phyloP scores from a whole-genome alignment of 2,113 vertebrate species.

The Dromiciops gliroides region DNA sequence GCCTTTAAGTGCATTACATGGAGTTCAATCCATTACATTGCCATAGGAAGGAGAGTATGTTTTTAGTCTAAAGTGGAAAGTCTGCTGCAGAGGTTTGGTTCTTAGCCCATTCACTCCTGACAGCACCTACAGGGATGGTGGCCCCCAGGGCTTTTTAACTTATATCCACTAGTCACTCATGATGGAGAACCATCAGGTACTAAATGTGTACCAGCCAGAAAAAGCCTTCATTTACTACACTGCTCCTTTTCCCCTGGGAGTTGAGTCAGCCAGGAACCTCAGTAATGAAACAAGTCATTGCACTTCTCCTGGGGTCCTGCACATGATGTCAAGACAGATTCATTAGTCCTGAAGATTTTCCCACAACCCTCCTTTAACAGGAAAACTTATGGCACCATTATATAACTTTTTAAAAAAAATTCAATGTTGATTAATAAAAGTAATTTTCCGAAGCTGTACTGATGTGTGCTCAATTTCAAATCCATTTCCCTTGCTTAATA shows the following conservation, averaged over 20 bases:
- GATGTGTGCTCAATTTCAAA: conserved; percentile 73
- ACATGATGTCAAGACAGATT: conserved; percentile 28
- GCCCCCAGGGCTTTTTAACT: background rate
- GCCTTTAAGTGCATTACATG: background rate
- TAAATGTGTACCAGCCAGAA: too few species aligned
- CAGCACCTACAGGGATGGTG: background rate
- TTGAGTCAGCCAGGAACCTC: conserved; percentile 19
- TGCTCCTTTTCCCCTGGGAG: conserved; percentile 17
- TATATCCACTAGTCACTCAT: background rate
- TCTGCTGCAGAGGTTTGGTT: background rate
- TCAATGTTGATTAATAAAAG: conserved; percentile 80
- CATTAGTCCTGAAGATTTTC: conserved; percentile 49
- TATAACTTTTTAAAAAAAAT: conserved; percentile 62
- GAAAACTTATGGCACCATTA: conserved; percentile 64
- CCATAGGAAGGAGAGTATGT: background rate
- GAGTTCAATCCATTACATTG: background rate
- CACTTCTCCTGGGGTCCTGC: background rate
- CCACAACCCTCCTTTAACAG: conserved; percentile 53
- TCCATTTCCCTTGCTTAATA: conserved; percentile 78
- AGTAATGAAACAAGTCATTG: conserved; percentile 56
- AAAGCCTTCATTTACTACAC: conserved; percentile 41
- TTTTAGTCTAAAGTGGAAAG: background rate
- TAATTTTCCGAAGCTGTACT: conserved; percentile 69
- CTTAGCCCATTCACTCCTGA: background rate
- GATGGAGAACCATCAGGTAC: background rate